These are phyloP conservation scores for Talpa occidentalis DNA, from an alignment of 2,113 vertebrate species.

Conservation along the genomic window DNA sequence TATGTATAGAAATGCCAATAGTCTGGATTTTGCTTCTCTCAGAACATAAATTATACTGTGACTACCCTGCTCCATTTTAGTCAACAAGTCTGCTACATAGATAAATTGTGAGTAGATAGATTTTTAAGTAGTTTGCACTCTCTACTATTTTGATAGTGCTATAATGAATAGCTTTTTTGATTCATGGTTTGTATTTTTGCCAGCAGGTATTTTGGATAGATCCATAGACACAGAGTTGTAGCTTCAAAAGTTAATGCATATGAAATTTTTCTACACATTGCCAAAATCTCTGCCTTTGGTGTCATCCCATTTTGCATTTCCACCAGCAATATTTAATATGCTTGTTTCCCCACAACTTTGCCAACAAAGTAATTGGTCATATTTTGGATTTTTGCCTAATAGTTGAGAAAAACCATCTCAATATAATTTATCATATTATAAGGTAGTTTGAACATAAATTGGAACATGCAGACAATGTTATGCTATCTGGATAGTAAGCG, in stretches of 20 bases:
- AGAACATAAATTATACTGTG: not conserved
- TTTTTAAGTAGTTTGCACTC: not conserved
- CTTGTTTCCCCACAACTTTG: not conserved
- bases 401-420: not conserved
- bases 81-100: not conserved
- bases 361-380: not conserved
- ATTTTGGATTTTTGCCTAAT: not conserved
- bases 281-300: not conserved
- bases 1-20: not conserved
- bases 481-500: not conserved
- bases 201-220: not conserved
- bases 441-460: not conserved
- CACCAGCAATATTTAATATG: not conserved
- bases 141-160: not conserved
- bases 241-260: not conserved
- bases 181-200: not conserved
- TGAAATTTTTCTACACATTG: not conserved
- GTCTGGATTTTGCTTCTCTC: not conserved
- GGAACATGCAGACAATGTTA: not conserved
- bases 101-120: not conserved
- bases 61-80: not conserved
- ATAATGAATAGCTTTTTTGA: not conserved
- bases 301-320: not conserved
- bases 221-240: not conserved
- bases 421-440: not conserved